Conservation (phyloP, 2,797 vertebrate genomes). For the Geotrypetes seraphini region DNA sequence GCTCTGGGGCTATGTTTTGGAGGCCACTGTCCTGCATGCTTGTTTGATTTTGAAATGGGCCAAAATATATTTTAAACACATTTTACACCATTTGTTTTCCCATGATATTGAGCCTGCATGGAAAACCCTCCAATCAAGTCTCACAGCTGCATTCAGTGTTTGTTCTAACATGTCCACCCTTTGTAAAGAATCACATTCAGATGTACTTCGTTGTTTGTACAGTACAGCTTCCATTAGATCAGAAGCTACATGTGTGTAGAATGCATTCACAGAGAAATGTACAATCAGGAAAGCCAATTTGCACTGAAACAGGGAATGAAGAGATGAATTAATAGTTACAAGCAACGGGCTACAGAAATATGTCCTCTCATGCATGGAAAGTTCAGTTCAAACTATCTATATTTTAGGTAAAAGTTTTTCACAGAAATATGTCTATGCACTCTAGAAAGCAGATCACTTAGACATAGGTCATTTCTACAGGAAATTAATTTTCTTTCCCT, state of each 20-base stretch:
- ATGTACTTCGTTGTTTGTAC: slow-evolving; percentile 24
- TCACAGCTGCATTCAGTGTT: not conserved
- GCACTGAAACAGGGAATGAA: not conserved
- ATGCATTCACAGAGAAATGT: slow-evolving; percentile 13
- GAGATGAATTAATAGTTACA: slow-evolving; percentile 1
- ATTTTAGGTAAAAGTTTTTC: not conserved
- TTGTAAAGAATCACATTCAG: slow-evolving; percentile 24
- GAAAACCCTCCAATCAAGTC: too few species aligned
- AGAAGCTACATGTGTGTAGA: too few species aligned
- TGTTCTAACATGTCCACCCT: slow-evolving; percentile 20
- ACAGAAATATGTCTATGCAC: too few species aligned
- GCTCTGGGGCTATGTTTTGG: too few species aligned
- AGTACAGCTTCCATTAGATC: slow-evolving; percentile 6
- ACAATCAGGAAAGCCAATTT: slow-evolving; percentile 3
- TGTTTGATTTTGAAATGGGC: too few species aligned
- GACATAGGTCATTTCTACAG: too few species aligned
- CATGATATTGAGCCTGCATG: too few species aligned
- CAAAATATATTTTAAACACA: too few species aligned
- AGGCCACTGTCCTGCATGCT: too few species aligned
- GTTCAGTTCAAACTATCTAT: not conserved
- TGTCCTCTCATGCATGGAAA: slow-evolving; percentile 4
- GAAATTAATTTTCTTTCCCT: too few species aligned
- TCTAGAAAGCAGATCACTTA: too few species aligned
- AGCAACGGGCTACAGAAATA: slow-evolving; percentile 7
- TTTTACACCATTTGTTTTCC: too few species aligned